Base-by-base conservation (phyloP, 2,797 vertebrate species). In the Spinibarbus caldwelli region DNA sequence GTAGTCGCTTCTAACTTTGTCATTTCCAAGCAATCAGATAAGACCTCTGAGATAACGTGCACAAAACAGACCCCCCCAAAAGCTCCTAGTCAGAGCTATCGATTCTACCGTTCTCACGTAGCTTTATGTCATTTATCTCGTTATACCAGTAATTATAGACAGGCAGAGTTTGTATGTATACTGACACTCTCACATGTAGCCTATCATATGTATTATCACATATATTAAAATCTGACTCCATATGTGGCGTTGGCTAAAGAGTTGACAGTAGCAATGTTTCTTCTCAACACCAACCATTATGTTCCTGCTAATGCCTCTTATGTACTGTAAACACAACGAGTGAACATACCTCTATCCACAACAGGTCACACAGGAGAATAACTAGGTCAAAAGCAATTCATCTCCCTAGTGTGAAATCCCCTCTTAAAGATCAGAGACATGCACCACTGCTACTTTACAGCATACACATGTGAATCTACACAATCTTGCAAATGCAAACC, bases 1-100 rank as follows among this genome's bases (percentile, higher is more conserved):
- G 72, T 49, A 83, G 75, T 62, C 89, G 62, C 47, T 81, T 29
- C 72, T 75, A 76, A 86, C 77, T 87, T 54, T 81, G 86, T 87
- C 91, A 86, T 90, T 91, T 93, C 90, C 87, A 87, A 89, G 86
- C 67, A 91, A 93, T 93, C 91, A 90, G 93, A 94, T 94, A 93
- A 93, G 86, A 84, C 71, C 80, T 90, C 78, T 54, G 64, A 88
- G 81, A 86, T 78, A 85, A 68, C 47, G 43, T 31, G 57, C 31
- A 82, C 47, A 72, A 15, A 75, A 19, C 12, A 49, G 17, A 59
- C 29, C 10, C 15, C 54, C 68, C 52, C 66, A 29, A 57, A 83
- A 41, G 23, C 29, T 64, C 29, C 31, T 45, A 19, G 43, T 76
- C 45, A 67, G 2, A 52, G 26, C 38, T 21, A 75, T 64, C 59